These are phyloP conservation scores for Pseudochirops cupreus DNA, from an alignment of 2,797 vertebrate species.

Conservation along the genomic window DNA sequence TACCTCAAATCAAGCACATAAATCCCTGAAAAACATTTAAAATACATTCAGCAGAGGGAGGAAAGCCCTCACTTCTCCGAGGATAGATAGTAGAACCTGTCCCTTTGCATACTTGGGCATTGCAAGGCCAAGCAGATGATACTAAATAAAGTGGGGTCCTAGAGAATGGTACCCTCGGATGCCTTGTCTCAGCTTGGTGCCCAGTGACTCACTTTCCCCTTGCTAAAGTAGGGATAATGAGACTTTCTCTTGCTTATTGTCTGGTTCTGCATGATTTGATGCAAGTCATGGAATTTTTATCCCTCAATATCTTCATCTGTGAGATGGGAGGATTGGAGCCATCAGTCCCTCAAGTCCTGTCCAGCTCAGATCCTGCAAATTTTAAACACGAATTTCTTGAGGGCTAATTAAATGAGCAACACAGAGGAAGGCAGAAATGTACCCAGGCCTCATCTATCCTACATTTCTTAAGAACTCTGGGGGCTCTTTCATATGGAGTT, in stretches of 20 bases:
- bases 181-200: not conserved
- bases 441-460: not conserved
- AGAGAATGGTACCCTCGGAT: not conserved
- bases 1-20: not conserved
- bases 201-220: not conserved
- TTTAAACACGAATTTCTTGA: not conserved
- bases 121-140: too few relatives aligned
- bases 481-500: not conserved
- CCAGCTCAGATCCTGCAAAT: not conserved
- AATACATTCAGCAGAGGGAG: too few relatives aligned
- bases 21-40: too few relatives aligned
- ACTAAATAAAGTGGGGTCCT: not conserved
- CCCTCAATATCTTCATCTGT: not conserved
- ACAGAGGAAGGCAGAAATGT: not conserved
- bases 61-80: too few relatives aligned
- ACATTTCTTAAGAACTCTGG: not conserved
- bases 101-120: too few relatives aligned
- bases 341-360: not conserved
- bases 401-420: not conserved
- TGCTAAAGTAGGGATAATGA: not conserved
- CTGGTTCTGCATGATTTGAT: not conserved
- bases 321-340: not conserved
- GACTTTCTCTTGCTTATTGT: not conserved
- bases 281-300: not conserved
- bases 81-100: too few relatives aligned